Base-by-base conservation (phyloP, 2,888 invertebrate species). In the Nephrotoma flavescens region DNA sequence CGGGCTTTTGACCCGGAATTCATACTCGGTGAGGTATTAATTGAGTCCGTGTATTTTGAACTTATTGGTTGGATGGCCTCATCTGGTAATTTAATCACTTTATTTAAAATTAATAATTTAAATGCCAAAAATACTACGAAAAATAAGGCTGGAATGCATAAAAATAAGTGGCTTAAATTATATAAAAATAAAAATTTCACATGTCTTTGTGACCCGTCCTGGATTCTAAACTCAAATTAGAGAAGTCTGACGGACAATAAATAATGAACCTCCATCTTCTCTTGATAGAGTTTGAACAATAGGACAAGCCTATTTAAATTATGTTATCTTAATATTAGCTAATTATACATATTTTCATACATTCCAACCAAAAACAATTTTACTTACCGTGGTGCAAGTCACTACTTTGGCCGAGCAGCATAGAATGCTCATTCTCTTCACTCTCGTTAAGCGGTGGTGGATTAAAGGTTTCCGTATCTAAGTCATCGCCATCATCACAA, bases 361-460 rank as follows among this genome's bases (percentile, higher is more conserved):
- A 57, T 57, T 57, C 52, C 52, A 57, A 15, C 15, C 15, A 15
- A 57, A 57, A 52, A 57, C 6, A 31, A 31, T 71, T 71, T 9
- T 4, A 31, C 71, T 88, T 87, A 88, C 88, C 88, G 44, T 88
- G 87, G 47, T 88, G 86, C 86, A 47, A n/a, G 57, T 45, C 52
- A 45, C 52, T 86, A 11, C 86, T 87, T 86, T 91, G 91, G 89
- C 91, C 91, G 89, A 92, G 90, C 90, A 92, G 90, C 90, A 92
- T 90, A 89, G 92, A 91, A 90, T 91, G 91, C 91, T 92, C 92
- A 91, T 91, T 91, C 90, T 92, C 92, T 90, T 92, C 92, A 88
- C 90, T 83, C n/a, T 86, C 85, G 52, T 84, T 84, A 2, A 57
- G 71, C 41, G 86, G 57, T 31, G 41, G 83, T 52, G 87, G 83